Percentiles rank a stretch among this genome's conserved stretches.
Conservation (phyloP, 2,888 invertebrate genomes). For the Stenurella melanura region DNA sequence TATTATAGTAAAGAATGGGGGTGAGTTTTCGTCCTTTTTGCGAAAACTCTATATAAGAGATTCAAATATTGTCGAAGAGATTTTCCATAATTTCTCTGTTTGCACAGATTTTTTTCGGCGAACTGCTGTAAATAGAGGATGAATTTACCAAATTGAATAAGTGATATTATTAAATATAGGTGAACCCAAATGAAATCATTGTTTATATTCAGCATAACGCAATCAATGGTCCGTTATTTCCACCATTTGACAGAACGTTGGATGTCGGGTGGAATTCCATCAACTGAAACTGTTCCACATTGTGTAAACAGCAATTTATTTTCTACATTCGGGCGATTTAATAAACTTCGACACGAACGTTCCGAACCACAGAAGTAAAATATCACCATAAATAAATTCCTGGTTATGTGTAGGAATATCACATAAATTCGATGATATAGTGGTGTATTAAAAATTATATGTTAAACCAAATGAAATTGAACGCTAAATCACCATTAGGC, state of each 20-base stretch:
- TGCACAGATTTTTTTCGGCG: not conserved
- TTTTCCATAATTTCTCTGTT: not conserved
- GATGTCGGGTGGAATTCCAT: slow-evolving; percentile 39
- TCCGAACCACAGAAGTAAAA: slow-evolving; percentile 26
- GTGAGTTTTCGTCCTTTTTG: not conserved
- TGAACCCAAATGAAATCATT: slow-evolving; percentile 15
- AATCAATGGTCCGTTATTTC: slow-evolving; percentile 45
- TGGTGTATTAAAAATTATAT: slow-evolving; percentile 15
- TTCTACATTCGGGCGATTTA: slow-evolving; percentile 46
- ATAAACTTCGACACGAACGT: slow-evolving; percentile 33
- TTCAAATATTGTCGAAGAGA: not conserved
- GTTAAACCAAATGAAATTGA: slow-evolving; percentile 2
- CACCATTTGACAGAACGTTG: slow-evolving; percentile 41
- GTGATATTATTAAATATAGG: slow-evolving; percentile 11
- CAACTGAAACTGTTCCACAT: slow-evolving; percentile 43
- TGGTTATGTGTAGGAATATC: slow-evolving; percentile 18
- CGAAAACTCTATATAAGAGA: not conserved
- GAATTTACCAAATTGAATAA: slow-evolving; percentile 8
- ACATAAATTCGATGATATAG: not conserved
- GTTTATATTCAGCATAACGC: slow-evolving; percentile 32
- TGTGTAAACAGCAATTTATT: slow-evolving; percentile 47
- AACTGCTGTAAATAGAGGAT: not conserved
- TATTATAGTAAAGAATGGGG: no score
- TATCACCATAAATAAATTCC: slow-evolving; percentile 35
- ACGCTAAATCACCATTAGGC: not conserved